Conservation (phyloP, 2,797 vertebrate genomes). For the Gambusia yucatana region DNA sequence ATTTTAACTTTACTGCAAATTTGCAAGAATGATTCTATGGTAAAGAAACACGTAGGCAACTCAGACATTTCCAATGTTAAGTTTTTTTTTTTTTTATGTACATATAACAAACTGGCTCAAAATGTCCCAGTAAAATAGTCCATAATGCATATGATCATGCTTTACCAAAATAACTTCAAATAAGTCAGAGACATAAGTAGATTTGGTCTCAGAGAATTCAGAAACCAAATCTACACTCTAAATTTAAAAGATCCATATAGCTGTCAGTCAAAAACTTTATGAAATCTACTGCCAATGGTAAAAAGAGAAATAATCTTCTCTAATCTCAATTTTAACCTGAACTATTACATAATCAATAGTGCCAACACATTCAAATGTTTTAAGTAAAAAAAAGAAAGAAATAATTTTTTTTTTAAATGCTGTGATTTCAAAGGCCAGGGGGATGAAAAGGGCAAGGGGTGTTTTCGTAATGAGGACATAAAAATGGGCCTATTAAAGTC, state of each 20-base stretch:
- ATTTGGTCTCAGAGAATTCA: background rate
- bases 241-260: background rate
- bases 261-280: background rate
- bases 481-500: slow-evolving; percentile 67
- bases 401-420: background rate
- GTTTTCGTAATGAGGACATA: slow-evolving; percentile 68
- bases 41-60: background rate
- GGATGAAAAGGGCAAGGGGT: slow-evolving; percentile 19
- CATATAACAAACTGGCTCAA: background rate
- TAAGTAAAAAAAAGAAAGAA: slow-evolving; percentile 2
- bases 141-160: background rate
- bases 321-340: slow-evolving; percentile 2
- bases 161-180: too few relatives aligned
- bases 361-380: slow-evolving; percentile 23
- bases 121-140: too few relatives aligned
- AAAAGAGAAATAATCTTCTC: background rate
- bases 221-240: background rate
- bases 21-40: background rate
- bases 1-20: background rate
- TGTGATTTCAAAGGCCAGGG: slow-evolving; percentile 30
- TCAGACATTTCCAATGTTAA: background rate
- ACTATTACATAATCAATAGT: background rate
- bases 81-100: background rate
- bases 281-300: background rate
- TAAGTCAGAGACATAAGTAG: background rate